Evolutionary conservation across 2,888 invertebrate genomes (phyloP).

Genomic region (Microctonus brassicae): DNA sequence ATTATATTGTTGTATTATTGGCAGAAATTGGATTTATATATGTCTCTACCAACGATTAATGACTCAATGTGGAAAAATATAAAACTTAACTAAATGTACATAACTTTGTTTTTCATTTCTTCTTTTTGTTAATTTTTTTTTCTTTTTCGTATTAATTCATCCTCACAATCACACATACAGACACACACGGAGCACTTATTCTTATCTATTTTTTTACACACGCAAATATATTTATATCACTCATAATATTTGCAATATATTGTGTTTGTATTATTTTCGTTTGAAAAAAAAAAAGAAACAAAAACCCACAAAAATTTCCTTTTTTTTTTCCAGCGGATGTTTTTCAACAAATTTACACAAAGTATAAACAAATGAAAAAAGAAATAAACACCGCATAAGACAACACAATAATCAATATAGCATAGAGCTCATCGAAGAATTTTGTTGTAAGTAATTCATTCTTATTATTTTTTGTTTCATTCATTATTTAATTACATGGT

Average conservation of each 20-base stretch:
- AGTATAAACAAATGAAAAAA: conserved; percentile 66
- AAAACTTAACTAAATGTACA: conserved; percentile 70
- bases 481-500: conserved; percentile 63
- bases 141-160: conserved; percentile 40
- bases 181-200: conserved; percentile 3
- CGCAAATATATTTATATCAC: background rate
- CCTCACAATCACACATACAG: conserved; percentile 38
- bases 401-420: conserved; percentile 61
- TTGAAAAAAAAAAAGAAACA: too few relatives aligned
- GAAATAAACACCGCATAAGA: conserved; percentile 61
- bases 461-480: background rate
- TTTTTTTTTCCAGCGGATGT: conserved; percentile 12
- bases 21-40: conserved; percentile 47
- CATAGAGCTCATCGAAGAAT: conserved; percentile 58
- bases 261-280: background rate
- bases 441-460: conserved; percentile 55
- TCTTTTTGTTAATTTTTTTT: conserved; percentile 36
- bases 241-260: background rate
- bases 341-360: conserved; percentile 65
- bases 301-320: too few relatives aligned
- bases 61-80: conserved; percentile 69
- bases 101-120: conserved; percentile 48
- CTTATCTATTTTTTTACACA: conserved; percentile 1
- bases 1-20: conserved; percentile 44
- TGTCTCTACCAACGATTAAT: conserved; percentile 65